These are phyloP conservation scores for Pelvicachromis taeniatus DNA, from an alignment of 2,113 vertebrate genomes.

Conservation along the genomic window DNA sequence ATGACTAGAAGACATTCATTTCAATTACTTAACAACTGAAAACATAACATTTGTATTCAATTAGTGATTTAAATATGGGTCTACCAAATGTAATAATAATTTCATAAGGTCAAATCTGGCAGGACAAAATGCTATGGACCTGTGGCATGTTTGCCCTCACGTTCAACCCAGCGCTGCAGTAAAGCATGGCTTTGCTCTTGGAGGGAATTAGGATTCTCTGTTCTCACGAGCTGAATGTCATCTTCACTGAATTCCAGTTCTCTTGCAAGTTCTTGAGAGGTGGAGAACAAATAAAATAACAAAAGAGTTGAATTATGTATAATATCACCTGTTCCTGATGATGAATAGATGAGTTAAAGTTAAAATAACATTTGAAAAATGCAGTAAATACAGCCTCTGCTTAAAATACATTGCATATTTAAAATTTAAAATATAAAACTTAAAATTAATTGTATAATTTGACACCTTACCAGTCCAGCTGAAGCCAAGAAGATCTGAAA, in stretches of 20 bases:
- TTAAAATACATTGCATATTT: neutral
- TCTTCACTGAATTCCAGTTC: constrained; percentile 95
- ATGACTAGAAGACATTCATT: neutral
- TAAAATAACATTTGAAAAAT: neutral
- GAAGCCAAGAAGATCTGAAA: constrained; percentile 96
- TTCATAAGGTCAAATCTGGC: neutral
- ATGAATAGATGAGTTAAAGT: neutral
- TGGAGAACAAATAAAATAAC: neutral
- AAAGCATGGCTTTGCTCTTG: constrained; percentile 95
- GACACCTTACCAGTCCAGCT: constrained; percentile 91
- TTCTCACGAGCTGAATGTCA: constrained; percentile 88
- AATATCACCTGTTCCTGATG: neutral
- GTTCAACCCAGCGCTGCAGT: constrained; percentile 90
- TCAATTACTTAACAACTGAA: neutral
- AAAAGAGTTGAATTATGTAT: neutral
- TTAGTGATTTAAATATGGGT: neutral
- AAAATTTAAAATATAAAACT: neutral
- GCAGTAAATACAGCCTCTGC: neutral
- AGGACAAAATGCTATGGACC: constrained; percentile 67
- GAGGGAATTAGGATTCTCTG: constrained; percentile 94
- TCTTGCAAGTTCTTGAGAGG: constrained; percentile 84
- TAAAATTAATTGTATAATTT: neutral
- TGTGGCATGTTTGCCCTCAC: constrained; percentile 90
- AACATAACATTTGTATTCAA: neutral
- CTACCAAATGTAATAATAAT: neutral